Conservation (phyloP, 1,140 invertebrate species). For the Pentalonia nigronervosa region DNA sequence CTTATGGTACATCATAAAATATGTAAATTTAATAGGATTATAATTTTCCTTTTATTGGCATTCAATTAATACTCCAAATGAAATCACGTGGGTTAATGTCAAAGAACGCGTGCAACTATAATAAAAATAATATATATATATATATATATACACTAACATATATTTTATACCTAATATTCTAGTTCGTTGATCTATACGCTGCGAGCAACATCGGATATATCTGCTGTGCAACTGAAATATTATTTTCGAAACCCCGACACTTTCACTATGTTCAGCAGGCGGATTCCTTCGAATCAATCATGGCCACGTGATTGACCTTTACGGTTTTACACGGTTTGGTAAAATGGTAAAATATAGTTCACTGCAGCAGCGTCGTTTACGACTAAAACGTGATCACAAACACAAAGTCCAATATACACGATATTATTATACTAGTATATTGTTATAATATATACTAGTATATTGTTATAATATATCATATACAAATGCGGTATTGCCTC, state of each 20-base stretch:
- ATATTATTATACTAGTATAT: not conserved
- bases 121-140: too few species aligned
- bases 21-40: not conserved
- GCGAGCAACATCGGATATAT: not conserved
- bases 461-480: not conserved
- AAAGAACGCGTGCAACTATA: not conserved
- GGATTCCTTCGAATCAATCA: constrained; percentile 30
- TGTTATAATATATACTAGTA: not conserved
- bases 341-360: constrained; percentile 1
- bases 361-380: not conserved
- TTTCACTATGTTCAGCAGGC: not conserved
- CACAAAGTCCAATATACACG: not conserved
- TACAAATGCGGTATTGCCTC: not conserved
- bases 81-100: not conserved
- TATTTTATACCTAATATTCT: not conserved
- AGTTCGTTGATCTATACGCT: not conserved
- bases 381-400: not conserved
- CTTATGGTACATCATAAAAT: not conserved
- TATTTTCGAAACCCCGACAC: not conserved
- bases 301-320: constrained; percentile 40
- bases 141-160: too few species aligned
- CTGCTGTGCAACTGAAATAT: not conserved
- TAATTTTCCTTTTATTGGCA: not conserved
- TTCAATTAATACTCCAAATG: not conserved
- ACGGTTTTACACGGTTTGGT: not conserved